Evolutionary conservation across 2,888 invertebrate genomes (phyloP).

Genomic region (Pollenia labialis): DNA sequence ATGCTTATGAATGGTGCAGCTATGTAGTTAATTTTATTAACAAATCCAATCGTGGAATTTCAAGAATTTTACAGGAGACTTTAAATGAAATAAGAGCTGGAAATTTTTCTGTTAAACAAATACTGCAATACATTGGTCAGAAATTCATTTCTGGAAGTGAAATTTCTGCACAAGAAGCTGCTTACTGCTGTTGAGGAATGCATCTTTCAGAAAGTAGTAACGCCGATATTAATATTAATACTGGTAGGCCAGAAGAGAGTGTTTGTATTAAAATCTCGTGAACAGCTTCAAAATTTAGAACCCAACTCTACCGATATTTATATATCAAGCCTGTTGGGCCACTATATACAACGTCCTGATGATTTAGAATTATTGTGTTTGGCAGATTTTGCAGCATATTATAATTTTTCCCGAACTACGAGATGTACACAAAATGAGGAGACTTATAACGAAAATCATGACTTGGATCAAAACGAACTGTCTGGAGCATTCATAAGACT

Average conservation of each 20-base stretch:
- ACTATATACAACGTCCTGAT: background rate
- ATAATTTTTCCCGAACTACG: background rate
- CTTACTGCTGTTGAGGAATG: no score
- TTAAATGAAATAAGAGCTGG: no score
- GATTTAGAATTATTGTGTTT: background rate
- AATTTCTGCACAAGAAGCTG: no score
- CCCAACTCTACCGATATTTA: background rate
- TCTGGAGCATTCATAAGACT: no score
- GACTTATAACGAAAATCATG: background rate
- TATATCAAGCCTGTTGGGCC: background rate
- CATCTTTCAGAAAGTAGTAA: no score
- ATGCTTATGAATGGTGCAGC: background rate
- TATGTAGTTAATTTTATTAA: slow-evolving; percentile 1
- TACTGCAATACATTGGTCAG: no score
- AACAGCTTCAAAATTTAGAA: background rate
- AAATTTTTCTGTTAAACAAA: no score
- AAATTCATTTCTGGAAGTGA: no score
- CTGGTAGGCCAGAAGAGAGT: background rate
- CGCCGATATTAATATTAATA: background rate
- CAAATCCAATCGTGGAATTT: background rate
- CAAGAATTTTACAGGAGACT: no score
- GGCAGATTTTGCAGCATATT: slow-evolving; percentile 2
- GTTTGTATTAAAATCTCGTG: background rate
- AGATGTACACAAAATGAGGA: background rate
- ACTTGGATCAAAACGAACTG: no score